phyloP scores from a whole-genome alignment of 2,797 vertebrate genomes.

The Falco naumanni region DNA sequence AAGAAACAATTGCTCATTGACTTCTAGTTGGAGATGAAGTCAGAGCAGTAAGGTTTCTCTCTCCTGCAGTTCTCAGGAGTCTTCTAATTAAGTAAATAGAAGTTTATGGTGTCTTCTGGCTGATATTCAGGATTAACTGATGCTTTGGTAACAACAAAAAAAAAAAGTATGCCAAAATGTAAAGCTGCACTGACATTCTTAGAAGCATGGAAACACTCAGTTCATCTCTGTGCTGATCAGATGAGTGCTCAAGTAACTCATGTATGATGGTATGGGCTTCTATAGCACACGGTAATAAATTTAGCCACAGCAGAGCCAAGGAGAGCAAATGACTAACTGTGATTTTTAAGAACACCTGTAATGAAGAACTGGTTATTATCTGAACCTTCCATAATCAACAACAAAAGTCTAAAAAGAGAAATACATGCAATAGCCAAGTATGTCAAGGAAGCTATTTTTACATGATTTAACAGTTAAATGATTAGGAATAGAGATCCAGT shows the following conservation, averaged over 20 bases:
- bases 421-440: neutral
- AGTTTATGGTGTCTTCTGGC: neutral
- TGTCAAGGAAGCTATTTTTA: neutral
- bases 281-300: neutral
- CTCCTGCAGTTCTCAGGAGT: neutral
- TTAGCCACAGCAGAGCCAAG: neutral
- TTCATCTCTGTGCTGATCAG: neutral
- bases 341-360: constrained; percentile 4
- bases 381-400: neutral
- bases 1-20: neutral
- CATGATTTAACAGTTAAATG: neutral
- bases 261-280: neutral
- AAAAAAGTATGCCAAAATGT: neutral
- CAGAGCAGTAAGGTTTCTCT: neutral
- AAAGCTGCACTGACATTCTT: neutral
- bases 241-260: neutral
- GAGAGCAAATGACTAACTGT: neutral
- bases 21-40: neutral
- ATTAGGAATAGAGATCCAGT: neutral
- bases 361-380: constrained; percentile 21
- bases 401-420: neutral
- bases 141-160: neutral
- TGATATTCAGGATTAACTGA: neutral
- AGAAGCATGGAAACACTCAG: neutral
- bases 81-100: neutral